phyloP scores from a whole-genome alignment of 2,797 vertebrate species.

The Megaceryle alcyon region DNA sequence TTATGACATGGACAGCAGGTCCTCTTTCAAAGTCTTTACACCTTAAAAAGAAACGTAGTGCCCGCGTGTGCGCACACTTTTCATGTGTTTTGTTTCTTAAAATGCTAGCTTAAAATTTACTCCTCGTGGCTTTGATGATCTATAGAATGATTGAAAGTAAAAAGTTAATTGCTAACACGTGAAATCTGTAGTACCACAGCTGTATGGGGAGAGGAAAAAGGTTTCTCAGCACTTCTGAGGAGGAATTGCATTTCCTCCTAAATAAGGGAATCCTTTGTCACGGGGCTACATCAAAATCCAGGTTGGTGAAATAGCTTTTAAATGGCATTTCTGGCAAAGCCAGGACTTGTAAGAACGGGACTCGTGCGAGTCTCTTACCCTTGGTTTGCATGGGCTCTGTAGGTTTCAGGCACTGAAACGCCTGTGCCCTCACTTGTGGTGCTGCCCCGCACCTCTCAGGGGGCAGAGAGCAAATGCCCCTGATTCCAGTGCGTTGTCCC shows the following conservation, averaged over 20 bases:
- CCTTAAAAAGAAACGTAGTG: background rate
- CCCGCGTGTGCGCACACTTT: background rate
- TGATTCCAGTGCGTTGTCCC: background rate
- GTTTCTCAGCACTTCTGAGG: background rate
- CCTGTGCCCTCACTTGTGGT: background rate
- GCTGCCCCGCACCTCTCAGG: background rate
- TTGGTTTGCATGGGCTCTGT: background rate
- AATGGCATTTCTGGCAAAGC: background rate
- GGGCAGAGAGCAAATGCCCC: background rate
- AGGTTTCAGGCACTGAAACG: background rate
- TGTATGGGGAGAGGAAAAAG: background rate
- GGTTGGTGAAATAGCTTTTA: background rate
- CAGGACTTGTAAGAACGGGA: accelerated
- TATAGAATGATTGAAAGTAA: background rate
- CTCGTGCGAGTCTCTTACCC: background rate
- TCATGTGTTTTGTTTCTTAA: background rate
- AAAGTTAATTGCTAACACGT: background rate
- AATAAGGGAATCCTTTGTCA: background rate
- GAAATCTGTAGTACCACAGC: background rate
- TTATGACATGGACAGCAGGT: background rate
- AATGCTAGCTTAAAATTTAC: background rate
- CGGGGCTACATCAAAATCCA: background rate
- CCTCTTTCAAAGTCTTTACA: background rate
- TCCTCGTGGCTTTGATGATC: background rate
- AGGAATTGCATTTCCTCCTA: background rate